A percentile compares a stretch with the other conserved stretches of the same genome.
Conservation (phyloP, 2,113 vertebrate genomes). For the Alethe diademata region DNA sequence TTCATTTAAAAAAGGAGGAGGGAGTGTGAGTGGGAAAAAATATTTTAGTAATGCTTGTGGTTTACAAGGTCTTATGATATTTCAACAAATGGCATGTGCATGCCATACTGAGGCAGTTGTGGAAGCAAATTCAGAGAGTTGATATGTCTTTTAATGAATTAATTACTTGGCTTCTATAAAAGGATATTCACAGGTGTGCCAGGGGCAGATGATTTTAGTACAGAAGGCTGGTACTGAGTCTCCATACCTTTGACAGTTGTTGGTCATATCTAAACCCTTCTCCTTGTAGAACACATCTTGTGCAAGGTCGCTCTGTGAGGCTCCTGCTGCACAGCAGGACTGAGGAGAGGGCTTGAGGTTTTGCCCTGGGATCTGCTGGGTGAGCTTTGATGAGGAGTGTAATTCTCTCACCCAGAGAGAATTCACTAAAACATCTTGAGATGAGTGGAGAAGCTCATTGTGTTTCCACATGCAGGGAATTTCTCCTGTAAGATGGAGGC, state of each 20-base stretch:
- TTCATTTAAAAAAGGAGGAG: conserved; percentile 10
- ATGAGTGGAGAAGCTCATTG: neutral
- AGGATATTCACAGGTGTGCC: neutral
- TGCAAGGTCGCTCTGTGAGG: rapidly evolving
- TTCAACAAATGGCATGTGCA: neutral
- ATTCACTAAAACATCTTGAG: neutral
- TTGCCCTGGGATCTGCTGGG: neutral
- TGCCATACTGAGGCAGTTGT: neutral
- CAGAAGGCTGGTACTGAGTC: neutral
- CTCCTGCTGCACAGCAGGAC: rapidly evolving
- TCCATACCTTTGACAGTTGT: neutral
- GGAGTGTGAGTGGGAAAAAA: neutral
- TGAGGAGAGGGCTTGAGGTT: neutral
- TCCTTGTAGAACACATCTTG: neutral
- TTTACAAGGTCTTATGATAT: neutral
- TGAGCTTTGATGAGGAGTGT: neutral
- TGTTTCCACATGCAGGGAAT: neutral
- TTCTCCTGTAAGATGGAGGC: neutral
- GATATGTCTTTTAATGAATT: neutral
- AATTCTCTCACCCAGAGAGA: neutral
- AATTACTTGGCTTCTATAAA: neutral
- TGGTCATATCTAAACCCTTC: neutral
- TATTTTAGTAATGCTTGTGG: conserved; percentile 7
- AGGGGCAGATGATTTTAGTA: neutral
- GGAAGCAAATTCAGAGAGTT: neutral